phyloP scores from a whole-genome alignment of 2,797 vertebrate species.

The Schizopygopsis malacanthus region DNA sequence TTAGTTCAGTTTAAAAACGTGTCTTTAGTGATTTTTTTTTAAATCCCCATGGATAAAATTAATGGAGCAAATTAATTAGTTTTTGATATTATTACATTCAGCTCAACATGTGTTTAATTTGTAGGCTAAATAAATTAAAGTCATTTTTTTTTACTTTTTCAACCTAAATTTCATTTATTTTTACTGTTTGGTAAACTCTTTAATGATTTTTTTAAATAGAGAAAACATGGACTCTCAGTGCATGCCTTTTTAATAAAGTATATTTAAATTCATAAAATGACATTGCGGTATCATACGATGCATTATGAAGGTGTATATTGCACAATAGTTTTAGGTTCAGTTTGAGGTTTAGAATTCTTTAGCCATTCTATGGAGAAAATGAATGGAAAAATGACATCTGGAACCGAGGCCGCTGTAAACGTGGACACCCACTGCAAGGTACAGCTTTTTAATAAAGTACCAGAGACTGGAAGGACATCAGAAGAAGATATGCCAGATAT shows the following conservation, averaged over 20 bases:
- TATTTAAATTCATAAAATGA: not conserved
- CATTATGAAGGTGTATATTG: not conserved
- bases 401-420: not conserved
- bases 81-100: too few species aligned
- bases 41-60: too few species aligned
- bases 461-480: not conserved
- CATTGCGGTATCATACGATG: not conserved
- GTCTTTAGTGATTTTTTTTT: too few species aligned
- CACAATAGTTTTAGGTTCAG: not conserved
- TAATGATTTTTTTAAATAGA: not conserved
- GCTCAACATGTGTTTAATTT: too few species aligned
- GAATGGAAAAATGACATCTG: not conserved
- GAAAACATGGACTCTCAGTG: not conserved
- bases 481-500: conserved; percentile 12
- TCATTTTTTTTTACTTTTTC: too few species aligned
- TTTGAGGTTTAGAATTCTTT: not conserved
- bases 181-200: not conserved
- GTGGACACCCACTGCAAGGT: not conserved
- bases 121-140: too few species aligned
- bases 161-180: too few species aligned
- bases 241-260: not conserved
- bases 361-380: not conserved
- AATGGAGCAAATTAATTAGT: too few species aligned
- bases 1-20: too few species aligned
- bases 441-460: conserved; percentile 12